Conservation (phyloP, 2,797 vertebrate species). For the Denticeps clupeoides region DNA sequence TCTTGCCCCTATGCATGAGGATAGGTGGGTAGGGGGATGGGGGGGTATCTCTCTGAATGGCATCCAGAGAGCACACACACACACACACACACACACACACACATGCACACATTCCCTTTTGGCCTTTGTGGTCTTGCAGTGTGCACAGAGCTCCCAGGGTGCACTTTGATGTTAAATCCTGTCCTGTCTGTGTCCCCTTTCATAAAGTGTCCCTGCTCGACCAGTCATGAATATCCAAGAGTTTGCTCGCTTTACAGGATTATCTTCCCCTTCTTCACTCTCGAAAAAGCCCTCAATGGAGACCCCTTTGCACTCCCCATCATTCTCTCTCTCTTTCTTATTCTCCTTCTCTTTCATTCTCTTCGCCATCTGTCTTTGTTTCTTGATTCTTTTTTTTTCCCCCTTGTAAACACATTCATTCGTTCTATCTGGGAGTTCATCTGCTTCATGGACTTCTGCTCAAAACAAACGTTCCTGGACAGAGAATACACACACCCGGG, state of each 20-base stretch:
- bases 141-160: conserved; percentile 37
- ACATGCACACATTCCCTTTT: conserved; percentile 9
- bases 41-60: conserved; percentile 22
- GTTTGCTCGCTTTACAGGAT: conserved; percentile 65
- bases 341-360: conserved; percentile 32
- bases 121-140: conserved; percentile 6
- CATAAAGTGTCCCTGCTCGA: conserved; percentile 49
- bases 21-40: too few species aligned
- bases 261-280: conserved; percentile 60
- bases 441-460: conserved; percentile 34
- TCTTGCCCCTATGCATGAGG: too few species aligned
- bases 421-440: conserved; percentile 51
- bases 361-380: conserved; percentile 54
- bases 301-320: conserved; percentile 45
- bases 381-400: conserved; percentile 38
- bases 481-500: background rate
- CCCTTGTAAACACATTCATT: conserved; percentile 61
- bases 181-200: conserved; percentile 61
- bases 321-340: conserved; percentile 24
- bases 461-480: conserved; percentile 6
- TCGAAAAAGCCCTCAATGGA: conserved; percentile 57
- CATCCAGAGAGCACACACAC: conserved; percentile 15
- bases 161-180: conserved; percentile 70
- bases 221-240: conserved; percentile 75
- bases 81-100: conserved; percentile 11